Evolutionary conservation across 2,113 vertebrate genomes (phyloP), one percentile per base, ranked within the genome.

Genomic region (Salvelinus alpinus): DNA sequence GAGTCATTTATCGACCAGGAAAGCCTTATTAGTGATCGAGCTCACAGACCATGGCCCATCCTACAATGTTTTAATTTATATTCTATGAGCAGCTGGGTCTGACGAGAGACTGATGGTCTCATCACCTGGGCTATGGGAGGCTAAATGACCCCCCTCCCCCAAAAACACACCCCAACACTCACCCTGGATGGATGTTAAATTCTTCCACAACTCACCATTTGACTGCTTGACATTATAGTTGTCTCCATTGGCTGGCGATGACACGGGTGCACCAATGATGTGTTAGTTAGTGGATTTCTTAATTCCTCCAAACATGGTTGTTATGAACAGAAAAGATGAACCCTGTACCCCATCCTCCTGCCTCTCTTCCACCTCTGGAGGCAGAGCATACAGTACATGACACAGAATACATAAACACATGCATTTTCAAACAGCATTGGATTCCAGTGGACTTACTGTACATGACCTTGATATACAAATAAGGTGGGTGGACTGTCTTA

Each of bases 1-100:
- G 94, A 94, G 94, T 95, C 94, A 94, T 95, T 94, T 95, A 94
- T 93, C 93, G 94, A 95, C 92, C 93, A 93, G 94, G 94, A 94
- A 95, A 95, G 57, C 93, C 93, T 95, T 94, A 95, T 95, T 94
- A 94, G 90, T 82, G 70, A 72, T 84, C 89, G 88, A 86, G 80
- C 86, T 89, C 86, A 84, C 91, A 91, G 88, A 87, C 90, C 82
- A 75, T 77, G 91, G 86, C 86, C 80, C 88, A 91, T 88, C 91
- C 44, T 80, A 87, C 93, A 44, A 44, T 92, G 89, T 94, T 95
- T 94, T 95, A 95, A 94, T 94, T 95, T 70, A 27, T 54, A 14
- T 93, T 77, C 92, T 57, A 57, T 89, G 89, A 94, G 82, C 94
- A 95, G 94, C 93, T 91, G 93, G 94, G 88, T 92, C 86, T 88